phyloP scores from a whole-genome alignment of 2,888 invertebrate species.

The Agrotis exclamationis region DNA sequence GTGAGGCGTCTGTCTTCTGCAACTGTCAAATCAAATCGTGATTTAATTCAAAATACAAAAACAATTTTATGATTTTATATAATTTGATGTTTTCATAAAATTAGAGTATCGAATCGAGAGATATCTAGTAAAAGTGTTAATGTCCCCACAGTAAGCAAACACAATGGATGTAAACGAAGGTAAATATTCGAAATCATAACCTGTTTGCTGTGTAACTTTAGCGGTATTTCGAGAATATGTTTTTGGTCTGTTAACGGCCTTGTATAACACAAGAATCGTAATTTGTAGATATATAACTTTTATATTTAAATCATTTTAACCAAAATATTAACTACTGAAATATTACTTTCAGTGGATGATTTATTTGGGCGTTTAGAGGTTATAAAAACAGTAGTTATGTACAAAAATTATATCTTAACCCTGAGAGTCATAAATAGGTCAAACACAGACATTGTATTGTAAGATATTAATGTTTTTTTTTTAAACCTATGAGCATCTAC shows the following conservation, averaged over 20 bases:
- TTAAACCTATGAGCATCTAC: background rate
- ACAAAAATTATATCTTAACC: background rate
- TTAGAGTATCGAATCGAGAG: slow-evolving; percentile 31
- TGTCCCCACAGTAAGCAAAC: slow-evolving; percentile 38
- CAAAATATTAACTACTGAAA: background rate
- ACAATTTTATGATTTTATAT: slow-evolving; percentile 19
- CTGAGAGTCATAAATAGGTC: background rate
- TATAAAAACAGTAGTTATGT: slow-evolving; percentile 41
- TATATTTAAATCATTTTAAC: background rate
- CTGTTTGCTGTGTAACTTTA: slow-evolving; percentile 57
- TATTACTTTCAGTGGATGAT: background rate
- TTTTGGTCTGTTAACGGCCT: background rate
- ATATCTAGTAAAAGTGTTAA: slow-evolving; percentile 27
- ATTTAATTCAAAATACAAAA: slow-evolving; percentile 59
- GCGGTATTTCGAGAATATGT: slow-evolving; percentile 56
- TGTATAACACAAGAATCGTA: background rate
- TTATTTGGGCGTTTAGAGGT: slow-evolving; percentile 43
- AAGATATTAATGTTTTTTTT: background rate
- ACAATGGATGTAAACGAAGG: slow-evolving; percentile 86
- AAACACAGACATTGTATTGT: background rate
- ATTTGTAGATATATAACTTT: background rate
- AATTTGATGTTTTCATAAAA: background rate
- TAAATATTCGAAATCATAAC: slow-evolving; percentile 68
- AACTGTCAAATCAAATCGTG: slow-evolving; percentile 60
- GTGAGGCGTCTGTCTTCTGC: slow-evolving; percentile 54